phyloP scores from a whole-genome alignment of 1,140 invertebrate genomes.

The Holotrichia oblita region DNA sequence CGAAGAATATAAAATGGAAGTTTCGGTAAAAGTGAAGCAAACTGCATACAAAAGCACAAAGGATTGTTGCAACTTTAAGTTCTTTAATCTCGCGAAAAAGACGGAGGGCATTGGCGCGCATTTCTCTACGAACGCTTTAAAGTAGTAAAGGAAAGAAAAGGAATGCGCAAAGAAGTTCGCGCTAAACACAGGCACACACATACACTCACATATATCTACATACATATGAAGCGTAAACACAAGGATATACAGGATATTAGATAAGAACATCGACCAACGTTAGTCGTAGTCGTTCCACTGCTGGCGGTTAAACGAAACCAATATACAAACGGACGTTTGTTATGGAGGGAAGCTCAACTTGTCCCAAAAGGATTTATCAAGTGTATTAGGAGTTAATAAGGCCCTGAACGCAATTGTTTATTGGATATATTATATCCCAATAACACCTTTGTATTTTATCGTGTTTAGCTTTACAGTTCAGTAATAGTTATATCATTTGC shows the following conservation, averaged over 20 bases:
- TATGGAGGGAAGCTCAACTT: not conserved
- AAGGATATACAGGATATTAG: not conserved
- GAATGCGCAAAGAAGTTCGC: constrained; percentile 7
- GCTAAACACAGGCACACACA: not conserved
- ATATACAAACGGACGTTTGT: constrained; percentile 21
- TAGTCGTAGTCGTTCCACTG: not conserved
- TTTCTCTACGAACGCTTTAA: constrained; percentile 15
- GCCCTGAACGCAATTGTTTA: not conserved
- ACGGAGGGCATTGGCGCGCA: not conserved
- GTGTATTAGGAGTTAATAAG: not conserved
- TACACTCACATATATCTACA: not conserved
- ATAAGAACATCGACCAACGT: not conserved
- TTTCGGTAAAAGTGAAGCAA: constrained; percentile 23
- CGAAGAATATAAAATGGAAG: constrained; percentile 25
- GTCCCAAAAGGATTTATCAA: not conserved
- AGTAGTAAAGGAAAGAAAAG: not conserved
- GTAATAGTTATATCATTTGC: too few species aligned
- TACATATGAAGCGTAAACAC: not conserved
- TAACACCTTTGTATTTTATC: too few species aligned
- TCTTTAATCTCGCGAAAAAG: constrained; percentile 33
- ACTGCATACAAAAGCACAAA: constrained; percentile 35
- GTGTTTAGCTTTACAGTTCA: too few species aligned
- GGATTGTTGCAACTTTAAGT: constrained; percentile 32
- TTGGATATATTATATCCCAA: not conserved
- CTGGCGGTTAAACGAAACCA: constrained; percentile 13